phyloP scores from a whole-genome alignment of 2,888 invertebrate genomes.

The Oligia latruncula region DNA sequence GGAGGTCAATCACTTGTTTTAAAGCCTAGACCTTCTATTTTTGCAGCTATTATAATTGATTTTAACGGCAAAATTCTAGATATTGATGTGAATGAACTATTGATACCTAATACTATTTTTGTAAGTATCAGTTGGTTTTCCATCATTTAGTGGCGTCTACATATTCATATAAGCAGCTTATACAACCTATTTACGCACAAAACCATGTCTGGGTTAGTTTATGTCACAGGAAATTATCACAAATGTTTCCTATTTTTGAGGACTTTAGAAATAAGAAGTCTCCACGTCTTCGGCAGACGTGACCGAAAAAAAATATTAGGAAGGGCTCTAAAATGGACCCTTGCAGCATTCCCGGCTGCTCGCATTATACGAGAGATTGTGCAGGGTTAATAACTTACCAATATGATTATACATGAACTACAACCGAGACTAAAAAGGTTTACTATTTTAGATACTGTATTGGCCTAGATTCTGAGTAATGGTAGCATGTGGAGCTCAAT shows the following conservation, averaged over 20 bases:
- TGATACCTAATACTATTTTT: not conserved
- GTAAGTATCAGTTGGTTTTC: not conserved
- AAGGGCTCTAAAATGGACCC: constrained; percentile 2
- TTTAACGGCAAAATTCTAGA: constrained; percentile 23
- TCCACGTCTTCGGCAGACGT: not conserved
- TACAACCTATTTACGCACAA: not conserved
- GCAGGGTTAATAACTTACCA: not conserved
- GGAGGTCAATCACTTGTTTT: constrained; percentile 44
- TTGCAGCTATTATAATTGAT: not conserved
- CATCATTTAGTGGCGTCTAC: not conserved
- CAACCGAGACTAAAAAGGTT: too few relatives aligned
- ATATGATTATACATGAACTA: not conserved
- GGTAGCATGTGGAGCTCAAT: not conserved
- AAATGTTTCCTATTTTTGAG: not conserved
- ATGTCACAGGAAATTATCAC: too few relatives aligned
- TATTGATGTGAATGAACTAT: constrained; percentile 25
- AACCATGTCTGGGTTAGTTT: not conserved
- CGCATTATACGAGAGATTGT: not conserved
- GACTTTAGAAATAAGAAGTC: not conserved
- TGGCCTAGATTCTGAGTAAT: not conserved
- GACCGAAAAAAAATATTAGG: not conserved
- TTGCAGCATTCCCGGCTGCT: constrained; percentile 22
- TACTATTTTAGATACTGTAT: not conserved
- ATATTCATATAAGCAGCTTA: not conserved
- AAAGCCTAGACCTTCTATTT: constrained; percentile 11